Evolutionary conservation across 2,888 invertebrate species (phyloP).

Genomic region (Drosophila fungiperda): DNA sequence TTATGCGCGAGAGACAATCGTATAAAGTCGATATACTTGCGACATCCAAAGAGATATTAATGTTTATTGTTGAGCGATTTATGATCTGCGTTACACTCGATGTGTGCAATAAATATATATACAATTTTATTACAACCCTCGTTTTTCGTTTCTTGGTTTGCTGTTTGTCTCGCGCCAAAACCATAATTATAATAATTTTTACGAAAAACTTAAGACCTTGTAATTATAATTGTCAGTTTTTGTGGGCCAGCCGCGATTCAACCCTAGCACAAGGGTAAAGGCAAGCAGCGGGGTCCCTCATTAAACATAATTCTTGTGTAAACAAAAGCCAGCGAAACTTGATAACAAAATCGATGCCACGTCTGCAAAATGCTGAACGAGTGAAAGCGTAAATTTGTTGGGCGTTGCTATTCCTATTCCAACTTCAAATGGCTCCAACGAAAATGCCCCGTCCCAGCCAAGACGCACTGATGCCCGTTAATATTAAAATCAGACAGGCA

Average conservation of each 20-base stretch:
- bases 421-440: slow-evolving; percentile 31
- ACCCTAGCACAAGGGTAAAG: slow-evolving; percentile 42
- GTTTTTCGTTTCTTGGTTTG: not conserved
- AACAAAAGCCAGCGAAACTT: slow-evolving; percentile 74
- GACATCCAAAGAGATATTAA: slow-evolving; percentile 25
- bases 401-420: slow-evolving; percentile 32
- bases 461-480: not conserved
- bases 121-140: slow-evolving; percentile 56
- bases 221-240: slow-evolving; percentile 84
- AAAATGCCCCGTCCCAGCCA: not conserved
- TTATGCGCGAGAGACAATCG: slow-evolving; percentile 56
- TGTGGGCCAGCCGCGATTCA: slow-evolving; percentile 44
- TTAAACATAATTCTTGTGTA: slow-evolving; percentile 80
- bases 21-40: slow-evolving; percentile 43
- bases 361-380: slow-evolving; percentile 16
- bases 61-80: slow-evolving; percentile 74
- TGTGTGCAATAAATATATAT: slow-evolving; percentile 39
- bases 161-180: slow-evolving; percentile 10
- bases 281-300: slow-evolving; percentile 56
- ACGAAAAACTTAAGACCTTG: slow-evolving; percentile 83
- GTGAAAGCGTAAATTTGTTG: slow-evolving; percentile 47
- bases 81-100: slow-evolving; percentile 59
- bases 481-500: not conserved
- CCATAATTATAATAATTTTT: slow-evolving; percentile 84
- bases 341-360: slow-evolving; percentile 76